These are phyloP conservation scores for Peromyscus eremicus DNA, from an alignment of 2,797 vertebrate species.

Conservation along the genomic window DNA sequence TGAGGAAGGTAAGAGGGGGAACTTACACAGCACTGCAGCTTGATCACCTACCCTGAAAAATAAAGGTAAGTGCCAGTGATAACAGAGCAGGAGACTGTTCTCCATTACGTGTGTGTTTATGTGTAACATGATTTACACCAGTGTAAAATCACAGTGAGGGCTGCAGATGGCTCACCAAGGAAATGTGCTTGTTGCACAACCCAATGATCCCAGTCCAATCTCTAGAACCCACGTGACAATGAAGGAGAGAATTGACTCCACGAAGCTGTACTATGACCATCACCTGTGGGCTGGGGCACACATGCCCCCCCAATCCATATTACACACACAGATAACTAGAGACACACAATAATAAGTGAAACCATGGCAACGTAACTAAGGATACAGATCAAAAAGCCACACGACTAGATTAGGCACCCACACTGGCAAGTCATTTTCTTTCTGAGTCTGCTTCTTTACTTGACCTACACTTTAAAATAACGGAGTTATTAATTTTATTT, in stretches of 20 bases:
- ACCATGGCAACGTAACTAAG: neutral
- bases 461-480: slow-evolving; percentile 21
- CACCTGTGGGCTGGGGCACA: neutral
- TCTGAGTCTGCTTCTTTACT: neutral
- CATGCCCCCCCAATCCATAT: neutral
- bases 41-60: neutral
- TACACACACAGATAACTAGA: neutral
- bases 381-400: neutral
- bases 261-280: neutral
- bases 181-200: too few species aligned
- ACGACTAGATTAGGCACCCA: neutral
- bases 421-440: neutral
- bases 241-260: neutral
- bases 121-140: neutral
- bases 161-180: neutral
- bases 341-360: neutral
- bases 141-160: neutral
- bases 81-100: neutral
- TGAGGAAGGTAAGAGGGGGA: neutral
- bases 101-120: neutral
- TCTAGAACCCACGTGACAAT: neutral
- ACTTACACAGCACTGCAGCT: neutral
- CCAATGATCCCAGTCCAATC: neutral
- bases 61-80: neutral
- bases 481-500: neutral